These are phyloP conservation scores for Forbesichthys agassizii DNA, from an alignment of 2,113 vertebrate species.

Conservation along the genomic window DNA sequence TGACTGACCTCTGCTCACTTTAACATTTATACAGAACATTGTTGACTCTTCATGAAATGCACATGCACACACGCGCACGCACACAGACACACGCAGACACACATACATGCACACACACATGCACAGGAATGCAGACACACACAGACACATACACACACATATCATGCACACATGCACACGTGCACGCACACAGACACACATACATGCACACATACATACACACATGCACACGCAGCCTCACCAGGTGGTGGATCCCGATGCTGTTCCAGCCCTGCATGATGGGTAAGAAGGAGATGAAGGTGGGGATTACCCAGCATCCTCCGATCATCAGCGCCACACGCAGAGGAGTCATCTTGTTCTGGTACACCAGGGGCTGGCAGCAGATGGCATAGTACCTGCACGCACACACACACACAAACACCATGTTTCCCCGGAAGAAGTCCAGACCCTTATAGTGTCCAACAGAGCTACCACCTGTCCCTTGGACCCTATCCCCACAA, in stretches of 20 bases:
- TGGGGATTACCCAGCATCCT: slow-evolving; percentile 96
- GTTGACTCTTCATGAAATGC: too few relatives aligned
- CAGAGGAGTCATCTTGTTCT: slow-evolving; percentile 96
- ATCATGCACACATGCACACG: background rate
- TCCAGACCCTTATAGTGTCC: too few relatives aligned
- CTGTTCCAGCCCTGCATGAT: slow-evolving; percentile 99
- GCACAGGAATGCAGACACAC: background rate
- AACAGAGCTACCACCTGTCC: too few relatives aligned
- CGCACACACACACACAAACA: background rate
- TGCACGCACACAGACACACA: too few relatives aligned
- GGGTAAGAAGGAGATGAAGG: slow-evolving; percentile 96
- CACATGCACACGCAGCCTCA: slow-evolving; percentile 63
- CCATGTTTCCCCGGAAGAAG: too few relatives aligned
- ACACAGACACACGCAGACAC: background rate
- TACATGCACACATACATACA: background rate
- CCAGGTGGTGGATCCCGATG: slow-evolving; percentile 92
- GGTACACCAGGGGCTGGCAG: slow-evolving; percentile 97
- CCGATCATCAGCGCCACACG: slow-evolving; percentile 93
- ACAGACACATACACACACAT: accelerated
- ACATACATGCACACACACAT: background rate
- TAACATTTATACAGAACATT: too few relatives aligned
- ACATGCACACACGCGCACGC: too few relatives aligned
- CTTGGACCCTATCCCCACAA: too few relatives aligned
- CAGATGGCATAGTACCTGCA: slow-evolving; percentile 97
- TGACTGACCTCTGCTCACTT: too few relatives aligned